phyloP scores from a whole-genome alignment of 2,113 vertebrate species.

The Aepyceros melampus region DNA sequence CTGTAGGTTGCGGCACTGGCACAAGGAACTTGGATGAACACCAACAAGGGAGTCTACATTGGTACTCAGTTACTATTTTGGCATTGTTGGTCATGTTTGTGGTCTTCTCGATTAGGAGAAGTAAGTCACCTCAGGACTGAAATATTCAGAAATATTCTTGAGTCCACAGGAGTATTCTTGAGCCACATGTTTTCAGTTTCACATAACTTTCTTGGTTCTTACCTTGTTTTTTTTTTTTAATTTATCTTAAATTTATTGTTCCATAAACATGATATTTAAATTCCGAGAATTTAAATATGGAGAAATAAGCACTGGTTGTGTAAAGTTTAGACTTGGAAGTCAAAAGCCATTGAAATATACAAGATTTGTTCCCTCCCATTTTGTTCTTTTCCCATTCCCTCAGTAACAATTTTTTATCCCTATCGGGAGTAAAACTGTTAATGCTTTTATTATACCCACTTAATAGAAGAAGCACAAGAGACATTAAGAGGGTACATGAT shows the following conservation, averaged over 20 bases:
- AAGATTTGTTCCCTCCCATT: neutral
- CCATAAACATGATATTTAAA: neutral
- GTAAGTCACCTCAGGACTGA: constrained; percentile 60
- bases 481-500: neutral
- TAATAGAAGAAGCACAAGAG: neutral
- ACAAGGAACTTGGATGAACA: rapidly evolving
- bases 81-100: constrained; percentile 51
- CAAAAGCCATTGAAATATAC: neutral
- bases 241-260: neutral
- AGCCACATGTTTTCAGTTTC: neutral
- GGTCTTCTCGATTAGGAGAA: constrained; percentile 5
- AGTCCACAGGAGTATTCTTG: neutral
- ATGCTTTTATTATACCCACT: neutral
- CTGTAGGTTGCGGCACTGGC: neutral
- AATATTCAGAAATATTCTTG: neutral
- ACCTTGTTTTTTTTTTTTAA: neutral
- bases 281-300: neutral
- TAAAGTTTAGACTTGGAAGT: neutral
- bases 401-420: neutral
- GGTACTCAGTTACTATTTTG: neutral
- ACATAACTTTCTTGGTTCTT: neutral
- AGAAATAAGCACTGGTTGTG: neutral
- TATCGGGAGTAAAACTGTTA: rapidly evolving
- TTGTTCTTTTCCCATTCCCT: neutral
- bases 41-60: neutral